phyloP scores from a whole-genome alignment of 1,140 invertebrate genomes.

The Himalopsyche phryganea region DNA sequence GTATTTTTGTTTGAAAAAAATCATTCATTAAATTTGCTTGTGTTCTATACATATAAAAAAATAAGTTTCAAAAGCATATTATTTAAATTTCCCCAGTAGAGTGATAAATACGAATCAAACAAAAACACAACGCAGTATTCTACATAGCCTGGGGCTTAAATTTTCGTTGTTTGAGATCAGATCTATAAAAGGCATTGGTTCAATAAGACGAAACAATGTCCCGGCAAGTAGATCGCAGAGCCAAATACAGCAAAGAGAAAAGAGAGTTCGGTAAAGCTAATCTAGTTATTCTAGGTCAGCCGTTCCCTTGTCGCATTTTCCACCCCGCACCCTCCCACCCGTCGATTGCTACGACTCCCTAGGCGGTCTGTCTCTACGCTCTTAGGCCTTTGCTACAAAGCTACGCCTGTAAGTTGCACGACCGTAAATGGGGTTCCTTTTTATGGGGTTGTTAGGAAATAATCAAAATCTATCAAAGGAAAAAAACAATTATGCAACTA shows the following conservation, averaged over 20 bases:
- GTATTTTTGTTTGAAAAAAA: too few relatives aligned
- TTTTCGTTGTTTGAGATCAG: too few relatives aligned
- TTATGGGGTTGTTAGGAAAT: neutral
- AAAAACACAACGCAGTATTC: too few relatives aligned
- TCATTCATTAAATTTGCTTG: too few relatives aligned
- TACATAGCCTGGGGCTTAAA: too few relatives aligned
- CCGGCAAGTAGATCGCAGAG: conserved; percentile 7
- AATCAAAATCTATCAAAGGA: neutral
- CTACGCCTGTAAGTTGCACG: conserved; percentile 6
- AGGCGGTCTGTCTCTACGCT: conserved; percentile 13
- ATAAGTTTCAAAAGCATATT: too few relatives aligned
- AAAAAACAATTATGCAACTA: too few relatives aligned
- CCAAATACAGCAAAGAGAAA: conserved; percentile 7
- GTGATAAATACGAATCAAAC: too few relatives aligned
- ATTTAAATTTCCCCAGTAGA: too few relatives aligned
- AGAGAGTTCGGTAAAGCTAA: conserved; percentile 27
- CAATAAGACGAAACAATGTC: conserved; percentile 10
- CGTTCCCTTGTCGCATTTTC: conserved; percentile 31
- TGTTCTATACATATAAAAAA: too few relatives aligned
- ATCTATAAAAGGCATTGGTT: neutral
- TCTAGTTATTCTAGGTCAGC: conserved; percentile 34
- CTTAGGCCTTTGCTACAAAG: conserved; percentile 4
- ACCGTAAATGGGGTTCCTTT: conserved; percentile 1
- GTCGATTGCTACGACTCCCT: conserved; percentile 1
- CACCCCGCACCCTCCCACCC: conserved; percentile 1